A percentile compares a stretch with the other conserved stretches of the same genome.
These are phyloP conservation scores for Acanthurus leucopareius DNA, from an alignment of 2,797 vertebrate genomes.

Conservation along the genomic window DNA sequence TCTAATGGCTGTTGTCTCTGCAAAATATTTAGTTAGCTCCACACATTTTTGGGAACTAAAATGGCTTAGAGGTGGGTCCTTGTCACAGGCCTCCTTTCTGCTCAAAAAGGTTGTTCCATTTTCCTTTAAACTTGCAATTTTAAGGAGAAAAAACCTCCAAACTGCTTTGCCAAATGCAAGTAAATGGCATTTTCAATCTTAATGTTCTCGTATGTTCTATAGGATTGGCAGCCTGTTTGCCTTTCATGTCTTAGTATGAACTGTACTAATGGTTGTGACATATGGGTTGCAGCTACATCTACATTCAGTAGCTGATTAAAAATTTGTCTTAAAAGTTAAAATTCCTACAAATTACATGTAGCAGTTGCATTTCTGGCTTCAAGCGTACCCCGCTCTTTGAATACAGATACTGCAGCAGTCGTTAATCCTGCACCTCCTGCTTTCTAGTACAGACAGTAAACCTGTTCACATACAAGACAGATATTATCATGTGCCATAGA, in stretches of 20 bases:
- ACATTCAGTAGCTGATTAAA: not conserved
- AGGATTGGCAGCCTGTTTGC: not conserved
- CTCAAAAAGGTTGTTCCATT: no score
- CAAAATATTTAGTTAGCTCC: no score
- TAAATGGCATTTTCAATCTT: no score
- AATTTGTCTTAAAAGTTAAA: no score
- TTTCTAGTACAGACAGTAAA: constrained; percentile 7
- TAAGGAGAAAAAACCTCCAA: no score
- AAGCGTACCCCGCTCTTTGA: not conserved
- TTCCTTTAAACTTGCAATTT: no score
- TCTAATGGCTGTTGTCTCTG: no score
- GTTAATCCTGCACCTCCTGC: not conserved
- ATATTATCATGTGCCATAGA: not conserved
- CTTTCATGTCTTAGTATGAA: constrained; percentile 10
- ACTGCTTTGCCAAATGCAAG: no score
- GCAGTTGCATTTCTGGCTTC: not conserved
- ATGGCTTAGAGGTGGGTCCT: no score
- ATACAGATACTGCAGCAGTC: not conserved
- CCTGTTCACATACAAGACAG: not conserved
- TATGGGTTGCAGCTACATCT: not conserved
- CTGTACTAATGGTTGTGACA: not conserved
- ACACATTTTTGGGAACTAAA: no score
- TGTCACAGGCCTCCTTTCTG: no score
- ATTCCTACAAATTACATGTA: not conserved
- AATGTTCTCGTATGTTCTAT: no score